Percentiles rank a stretch among this genome's conserved stretches.
phyloP scores from a whole-genome alignment of 2,888 invertebrate genomes.

The Pteria penguin region DNA sequence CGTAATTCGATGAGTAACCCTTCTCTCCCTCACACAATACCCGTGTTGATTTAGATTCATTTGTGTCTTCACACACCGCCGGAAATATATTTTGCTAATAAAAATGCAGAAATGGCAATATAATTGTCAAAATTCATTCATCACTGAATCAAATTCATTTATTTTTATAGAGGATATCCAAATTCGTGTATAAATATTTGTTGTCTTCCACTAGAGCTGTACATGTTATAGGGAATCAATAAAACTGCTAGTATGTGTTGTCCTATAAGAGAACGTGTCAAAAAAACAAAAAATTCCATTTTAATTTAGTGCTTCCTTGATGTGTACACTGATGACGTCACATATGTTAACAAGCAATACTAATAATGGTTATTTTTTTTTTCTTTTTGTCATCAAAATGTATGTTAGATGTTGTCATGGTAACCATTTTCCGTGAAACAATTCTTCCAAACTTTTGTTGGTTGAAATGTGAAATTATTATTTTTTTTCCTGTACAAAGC shows the following conservation, averaged over 20 bases:
- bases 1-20: no score
- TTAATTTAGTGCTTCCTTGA: not conserved
- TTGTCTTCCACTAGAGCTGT: not conserved
- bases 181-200: not conserved
- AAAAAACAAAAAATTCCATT: not conserved
- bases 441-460: not conserved
- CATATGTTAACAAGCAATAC: no score
- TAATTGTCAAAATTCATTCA: constrained; percentile 1
- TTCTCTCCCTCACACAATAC: no score
- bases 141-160: constrained; percentile 12
- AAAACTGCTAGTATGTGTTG: not conserved
- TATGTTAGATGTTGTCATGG: not conserved
- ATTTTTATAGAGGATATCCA: not conserved
- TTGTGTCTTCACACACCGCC: not conserved
- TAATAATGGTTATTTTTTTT: no score
- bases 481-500: no score
- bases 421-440: not conserved
- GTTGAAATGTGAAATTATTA: no score
- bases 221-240: not conserved
- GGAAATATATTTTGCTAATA: not conserved
- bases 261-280: not conserved
- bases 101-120: not conserved
- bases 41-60: not conserved
- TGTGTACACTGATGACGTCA: not conserved
- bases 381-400: not conserved